A percentile compares a stretch with the other conserved stretches of the same genome.
Conservation (phyloP, 92 coral and sea anemone genomes). For the Epizoanthus rinbou region DNA sequence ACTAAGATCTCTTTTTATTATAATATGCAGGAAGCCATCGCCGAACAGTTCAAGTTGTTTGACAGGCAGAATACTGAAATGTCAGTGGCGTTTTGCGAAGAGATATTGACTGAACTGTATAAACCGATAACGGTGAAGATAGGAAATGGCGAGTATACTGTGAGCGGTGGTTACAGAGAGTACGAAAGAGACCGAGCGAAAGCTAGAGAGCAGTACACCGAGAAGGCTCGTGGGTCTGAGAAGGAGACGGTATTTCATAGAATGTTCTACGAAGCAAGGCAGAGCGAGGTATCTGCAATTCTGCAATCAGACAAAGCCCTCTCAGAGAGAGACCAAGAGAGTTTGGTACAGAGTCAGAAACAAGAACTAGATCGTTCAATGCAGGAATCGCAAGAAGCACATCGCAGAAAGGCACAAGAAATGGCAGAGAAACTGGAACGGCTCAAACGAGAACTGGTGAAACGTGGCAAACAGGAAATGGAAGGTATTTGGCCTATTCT, state of each 20-base stretch:
- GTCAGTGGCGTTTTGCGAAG: constrained; percentile 33
- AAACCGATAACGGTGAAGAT: constrained; percentile 14
- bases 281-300: constrained; percentile 20
- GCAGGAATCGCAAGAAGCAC: constrained; percentile 3
- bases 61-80: constrained; percentile 14
- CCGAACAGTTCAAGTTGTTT: constrained; percentile 8
- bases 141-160: neutral
- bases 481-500: too few relatives aligned
- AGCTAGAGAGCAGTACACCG: neutral
- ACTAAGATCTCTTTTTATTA: neutral
- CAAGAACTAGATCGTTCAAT: constrained; percentile 4
- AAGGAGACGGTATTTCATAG: constrained; percentile 29
- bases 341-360: neutral
- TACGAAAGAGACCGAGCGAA: constrained; percentile 28
- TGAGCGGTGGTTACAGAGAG: constrained; percentile 12
- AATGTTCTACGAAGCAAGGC: constrained; percentile 9
- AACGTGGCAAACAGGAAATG: neutral
- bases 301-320: constrained; percentile 32
- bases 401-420: neutral
- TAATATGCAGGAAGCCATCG: constrained; percentile 27
- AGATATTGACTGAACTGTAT: neutral
- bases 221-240: constrained; percentile 25
- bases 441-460: neutral
- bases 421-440: neutral
- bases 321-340: neutral